These are phyloP conservation scores for Beaufortia kweichowensis DNA, from an alignment of 2,113 vertebrate species.

Conservation along the genomic window DNA sequence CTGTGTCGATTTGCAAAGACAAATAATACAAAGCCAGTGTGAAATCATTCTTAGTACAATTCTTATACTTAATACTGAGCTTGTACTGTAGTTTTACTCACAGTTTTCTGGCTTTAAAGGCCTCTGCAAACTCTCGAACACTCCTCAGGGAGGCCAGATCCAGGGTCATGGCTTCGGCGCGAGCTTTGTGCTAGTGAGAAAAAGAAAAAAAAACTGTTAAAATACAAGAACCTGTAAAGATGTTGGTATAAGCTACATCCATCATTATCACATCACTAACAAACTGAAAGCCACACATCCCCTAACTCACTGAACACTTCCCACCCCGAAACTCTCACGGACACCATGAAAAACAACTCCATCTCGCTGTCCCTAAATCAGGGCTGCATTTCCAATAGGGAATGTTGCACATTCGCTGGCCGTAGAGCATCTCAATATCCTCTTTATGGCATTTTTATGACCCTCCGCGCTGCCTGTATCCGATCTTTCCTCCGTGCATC, in stretches of 20 bases:
- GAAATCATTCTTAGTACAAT: too few relatives aligned
- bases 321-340: not conserved
- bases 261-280: slow-evolving; percentile 33
- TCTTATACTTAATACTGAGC: not conserved
- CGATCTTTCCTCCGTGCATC: slow-evolving; percentile 41
- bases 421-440: slow-evolving; percentile 54
- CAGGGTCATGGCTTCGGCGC: slow-evolving; percentile 91
- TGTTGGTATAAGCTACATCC: not conserved
- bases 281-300: slow-evolving; percentile 8
- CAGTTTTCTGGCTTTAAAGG: slow-evolving; percentile 91
- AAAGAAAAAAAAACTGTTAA: not conserved
- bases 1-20: too few relatives aligned
- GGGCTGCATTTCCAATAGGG: slow-evolving; percentile 50
- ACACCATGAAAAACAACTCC: slow-evolving; percentile 48
- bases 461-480: slow-evolving; percentile 50
- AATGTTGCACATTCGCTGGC: slow-evolving; percentile 50
- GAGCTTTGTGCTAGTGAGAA: slow-evolving; percentile 87
- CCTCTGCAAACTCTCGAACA: slow-evolving; percentile 85
- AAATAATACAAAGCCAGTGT: too few relatives aligned
- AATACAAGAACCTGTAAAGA: slow-evolving; percentile 40
- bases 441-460: slow-evolving; percentile 58
- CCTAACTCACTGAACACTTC: slow-evolving; percentile 14
- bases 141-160: slow-evolving; percentile 89
- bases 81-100: slow-evolving; percentile 73
- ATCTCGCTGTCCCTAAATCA: slow-evolving; percentile 50